Percentiles rank a stretch among this genome's conserved stretches.
These are phyloP conservation scores for Ligdia adustata DNA, from an alignment of 2,888 invertebrate genomes.

Conservation along the genomic window DNA sequence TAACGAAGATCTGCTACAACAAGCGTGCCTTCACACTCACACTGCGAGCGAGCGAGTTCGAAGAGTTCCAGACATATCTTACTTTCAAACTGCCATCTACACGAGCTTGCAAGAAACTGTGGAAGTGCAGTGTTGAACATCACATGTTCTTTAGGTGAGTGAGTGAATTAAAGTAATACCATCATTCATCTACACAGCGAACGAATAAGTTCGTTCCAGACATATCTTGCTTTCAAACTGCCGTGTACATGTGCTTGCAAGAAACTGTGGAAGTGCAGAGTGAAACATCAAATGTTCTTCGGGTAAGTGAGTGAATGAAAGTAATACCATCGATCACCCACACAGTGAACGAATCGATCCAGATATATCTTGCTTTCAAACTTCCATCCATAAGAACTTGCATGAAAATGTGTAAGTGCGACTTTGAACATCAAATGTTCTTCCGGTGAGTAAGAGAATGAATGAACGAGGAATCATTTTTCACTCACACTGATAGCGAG, in stretches of 20 bases:
- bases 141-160: slow-evolving; percentile 98
- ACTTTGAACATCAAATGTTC: slow-evolving; percentile 99
- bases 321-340: too few relatives aligned
- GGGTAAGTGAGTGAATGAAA: too few relatives aligned
- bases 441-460: slow-evolving; percentile 95
- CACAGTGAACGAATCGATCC: slow-evolving; percentile 97
- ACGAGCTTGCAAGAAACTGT: slow-evolving; percentile 96
- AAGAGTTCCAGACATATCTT: slow-evolving; percentile 96
- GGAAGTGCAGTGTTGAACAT: slow-evolving; percentile 99
- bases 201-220: slow-evolving; percentile 98
- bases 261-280: slow-evolving; percentile 98
- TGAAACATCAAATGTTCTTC: slow-evolving; percentile 99
- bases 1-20: slow-evolving; percentile 98
- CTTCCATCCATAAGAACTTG: slow-evolving; percentile 95
- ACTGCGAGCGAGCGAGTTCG: slow-evolving; percentile 97
- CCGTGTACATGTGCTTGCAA: slow-evolving; percentile 96
- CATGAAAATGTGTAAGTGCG: slow-evolving; percentile 98
- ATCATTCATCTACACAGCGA: slow-evolving; percentile 96
- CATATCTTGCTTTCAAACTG: slow-evolving; percentile 95
- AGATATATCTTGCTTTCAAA: slow-evolving; percentile 96
- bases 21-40: slow-evolving; percentile 97
- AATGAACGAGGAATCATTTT: too few relatives aligned
- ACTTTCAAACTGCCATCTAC: slow-evolving; percentile 95
- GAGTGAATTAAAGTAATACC: too few relatives aligned
- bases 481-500: slow-evolving; percentile 97